Conservation (phyloP, 2,113 vertebrate genomes). For the Gnathonemus longibarbis region DNA sequence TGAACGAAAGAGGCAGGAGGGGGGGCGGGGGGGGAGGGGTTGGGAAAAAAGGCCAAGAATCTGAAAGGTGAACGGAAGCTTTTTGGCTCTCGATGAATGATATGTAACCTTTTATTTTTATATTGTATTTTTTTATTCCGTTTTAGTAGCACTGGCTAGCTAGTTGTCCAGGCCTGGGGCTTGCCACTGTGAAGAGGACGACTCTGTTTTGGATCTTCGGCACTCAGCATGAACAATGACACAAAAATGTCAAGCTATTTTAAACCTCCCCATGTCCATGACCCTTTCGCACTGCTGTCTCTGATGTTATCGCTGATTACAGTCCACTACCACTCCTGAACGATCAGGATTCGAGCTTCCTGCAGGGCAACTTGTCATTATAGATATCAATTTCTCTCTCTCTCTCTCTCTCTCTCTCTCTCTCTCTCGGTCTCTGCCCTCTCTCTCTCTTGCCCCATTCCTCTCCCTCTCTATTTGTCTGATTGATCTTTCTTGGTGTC, state of each 20-base stretch:
- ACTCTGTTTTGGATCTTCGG: constrained; percentile 8
- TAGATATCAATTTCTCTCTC: constrained; percentile 27
- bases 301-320: constrained; percentile 25
- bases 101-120: background rate
- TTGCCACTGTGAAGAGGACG: background rate
- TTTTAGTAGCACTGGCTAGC: background rate
- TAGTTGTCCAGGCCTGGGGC: background rate
- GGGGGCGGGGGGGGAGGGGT: too few species aligned
- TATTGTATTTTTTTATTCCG: background rate
- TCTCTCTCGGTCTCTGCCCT: background rate
- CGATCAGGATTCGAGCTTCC: constrained; percentile 24
- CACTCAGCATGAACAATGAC: constrained; percentile 24
- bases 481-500: background rate
- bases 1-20: background rate
- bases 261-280: constrained; percentile 20
- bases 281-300: constrained; percentile 23
- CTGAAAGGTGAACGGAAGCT: background rate
- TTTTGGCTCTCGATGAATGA: background rate
- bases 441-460: background rate
- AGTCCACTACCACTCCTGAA: constrained; percentile 17
- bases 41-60: background rate
- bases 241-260: constrained; percentile 37
- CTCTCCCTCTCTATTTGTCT: background rate
- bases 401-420: constrained; percentile 8
- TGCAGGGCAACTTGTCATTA: constrained; percentile 33